Evolutionary conservation across 2,113 vertebrate genomes (phyloP).

Genomic region (Procavia capensis): DNA sequence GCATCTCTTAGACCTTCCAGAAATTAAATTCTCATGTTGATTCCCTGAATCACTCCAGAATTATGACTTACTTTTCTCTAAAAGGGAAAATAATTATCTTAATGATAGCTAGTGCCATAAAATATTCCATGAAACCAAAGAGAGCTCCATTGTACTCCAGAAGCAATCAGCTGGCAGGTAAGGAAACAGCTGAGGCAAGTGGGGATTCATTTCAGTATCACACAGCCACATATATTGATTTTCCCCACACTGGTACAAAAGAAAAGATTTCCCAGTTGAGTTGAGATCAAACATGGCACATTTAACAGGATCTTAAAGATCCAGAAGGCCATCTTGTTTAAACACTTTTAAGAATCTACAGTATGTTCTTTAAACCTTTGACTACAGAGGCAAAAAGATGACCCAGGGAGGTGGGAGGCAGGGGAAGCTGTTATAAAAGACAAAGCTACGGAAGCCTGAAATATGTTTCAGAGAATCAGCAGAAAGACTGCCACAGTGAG

Average conservation of each 20-base stretch:
- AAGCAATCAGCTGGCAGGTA: constrained; percentile 14
- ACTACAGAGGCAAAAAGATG: constrained; percentile 30
- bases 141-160: constrained; percentile 36
- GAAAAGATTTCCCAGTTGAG: constrained; percentile 75
- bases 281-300: constrained; percentile 62
- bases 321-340: constrained; percentile 64
- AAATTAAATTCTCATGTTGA: constrained; percentile 7
- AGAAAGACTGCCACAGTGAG: background rate
- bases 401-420: background rate
- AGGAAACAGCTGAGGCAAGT: constrained; percentile 40
- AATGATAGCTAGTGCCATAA: background rate
- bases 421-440: background rate
- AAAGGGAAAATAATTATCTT: constrained; percentile 39
- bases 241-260: constrained; percentile 70
- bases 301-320: constrained; percentile 68
- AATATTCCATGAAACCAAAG: constrained; percentile 42
- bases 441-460: background rate
- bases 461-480: background rate
- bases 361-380: constrained; percentile 54
- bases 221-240: constrained; percentile 62
- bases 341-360: constrained; percentile 60
- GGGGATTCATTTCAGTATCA: constrained; percentile 62
- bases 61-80: constrained; percentile 46
- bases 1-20: constrained; percentile 4
- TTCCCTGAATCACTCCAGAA: constrained; percentile 46